Base-by-base conservation (phyloP, 2,797 vertebrate genomes). In the Rhinatrema bivittatum region DNA sequence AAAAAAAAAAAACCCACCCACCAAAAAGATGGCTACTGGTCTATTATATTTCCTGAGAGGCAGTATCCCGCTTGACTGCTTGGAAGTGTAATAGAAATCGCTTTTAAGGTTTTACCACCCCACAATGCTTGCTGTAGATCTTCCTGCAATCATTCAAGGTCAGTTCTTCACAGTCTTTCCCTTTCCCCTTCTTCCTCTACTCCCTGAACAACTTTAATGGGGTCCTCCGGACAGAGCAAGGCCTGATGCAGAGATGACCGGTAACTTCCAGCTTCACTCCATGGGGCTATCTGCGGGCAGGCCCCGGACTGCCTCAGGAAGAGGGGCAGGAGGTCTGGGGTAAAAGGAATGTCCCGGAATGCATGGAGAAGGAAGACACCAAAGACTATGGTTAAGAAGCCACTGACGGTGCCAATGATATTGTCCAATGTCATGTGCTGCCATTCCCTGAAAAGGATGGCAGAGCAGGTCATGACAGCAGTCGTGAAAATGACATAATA, bases 401-500 rank as follows among this genome's bases (percentile, higher is more conserved):
- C 88, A 0, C 87, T 88, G 26, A 90, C 73, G 3, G 85, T 89
- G 29, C 87, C 82, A 0, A 81, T 32, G 5, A 74, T 51, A 11
- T 82, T 84, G 20, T 81, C 76, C 3, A 57, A 32, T 26, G 60
- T 74, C 86, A 93, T 85, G 5, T 76, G 60, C 43, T 89, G 56
- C 87, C 87, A 91, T 55, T 93, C 88, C 43, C 90, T 89, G 60
- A 92, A 93, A 30, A 91, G 78, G 50, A 93, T 88, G 28, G 84
- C 86, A 0, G 88, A 92, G 64, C 86, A 93, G 17, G 31, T 75
- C 81, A 88, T 89, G 36, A 93, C 84, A 0, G 85, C 81, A 1
- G 80, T 88, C 55, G 84, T 91, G 70, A 91, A 93, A 62, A 91
- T 84, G 57, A 91, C 86, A 0, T 93, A 91, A 59, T 89, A 89